A percentile compares a stretch with the other conserved stretches of the same genome.
phyloP scores from a whole-genome alignment of 2,888 invertebrate genomes.

The Lepidochitona cinerea region DNA sequence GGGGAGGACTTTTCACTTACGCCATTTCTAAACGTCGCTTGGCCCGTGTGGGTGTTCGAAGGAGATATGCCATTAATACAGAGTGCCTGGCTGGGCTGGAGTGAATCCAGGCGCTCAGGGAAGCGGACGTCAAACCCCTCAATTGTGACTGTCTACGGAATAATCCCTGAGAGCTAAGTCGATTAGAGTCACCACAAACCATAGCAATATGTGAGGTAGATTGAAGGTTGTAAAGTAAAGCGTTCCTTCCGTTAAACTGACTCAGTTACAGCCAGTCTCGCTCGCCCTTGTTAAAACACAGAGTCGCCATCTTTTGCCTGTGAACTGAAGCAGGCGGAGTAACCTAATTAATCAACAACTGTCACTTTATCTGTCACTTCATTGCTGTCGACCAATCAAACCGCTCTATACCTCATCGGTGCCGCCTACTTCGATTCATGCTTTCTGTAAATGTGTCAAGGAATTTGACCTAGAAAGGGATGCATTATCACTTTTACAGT shows the following conservation, averaged over 20 bases:
- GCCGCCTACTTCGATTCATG: not conserved
- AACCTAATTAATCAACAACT: constrained; percentile 22
- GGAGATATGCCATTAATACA: not conserved
- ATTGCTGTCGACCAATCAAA: constrained; percentile 7
- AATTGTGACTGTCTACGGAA: not conserved
- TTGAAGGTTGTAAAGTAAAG: constrained; percentile 22
- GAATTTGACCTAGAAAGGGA: not conserved
- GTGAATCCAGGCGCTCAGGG: not conserved
- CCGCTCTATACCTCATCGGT: not conserved
- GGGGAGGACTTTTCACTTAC: not conserved
- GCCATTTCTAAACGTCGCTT: not conserved
- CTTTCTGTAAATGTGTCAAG: constrained; percentile 1
- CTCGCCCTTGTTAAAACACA: constrained; percentile 6
- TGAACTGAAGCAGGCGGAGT: constrained; percentile 23
- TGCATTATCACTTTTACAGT: not conserved
- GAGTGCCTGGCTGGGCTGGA: not conserved
- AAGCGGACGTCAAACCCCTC: not conserved
- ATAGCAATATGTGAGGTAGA: constrained; percentile 45
- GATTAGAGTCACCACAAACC: constrained; percentile 9
- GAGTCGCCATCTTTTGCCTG: constrained; percentile 31
- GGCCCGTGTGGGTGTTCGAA: not conserved
- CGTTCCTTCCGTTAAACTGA: not conserved
- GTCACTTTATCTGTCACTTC: constrained; percentile 20
- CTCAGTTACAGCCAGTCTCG: not conserved
- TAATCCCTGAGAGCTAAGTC: not conserved